Evolutionary conservation across 2,888 invertebrate genomes (phyloP).

Genomic region (Sminthurides aquaticus): DNA sequence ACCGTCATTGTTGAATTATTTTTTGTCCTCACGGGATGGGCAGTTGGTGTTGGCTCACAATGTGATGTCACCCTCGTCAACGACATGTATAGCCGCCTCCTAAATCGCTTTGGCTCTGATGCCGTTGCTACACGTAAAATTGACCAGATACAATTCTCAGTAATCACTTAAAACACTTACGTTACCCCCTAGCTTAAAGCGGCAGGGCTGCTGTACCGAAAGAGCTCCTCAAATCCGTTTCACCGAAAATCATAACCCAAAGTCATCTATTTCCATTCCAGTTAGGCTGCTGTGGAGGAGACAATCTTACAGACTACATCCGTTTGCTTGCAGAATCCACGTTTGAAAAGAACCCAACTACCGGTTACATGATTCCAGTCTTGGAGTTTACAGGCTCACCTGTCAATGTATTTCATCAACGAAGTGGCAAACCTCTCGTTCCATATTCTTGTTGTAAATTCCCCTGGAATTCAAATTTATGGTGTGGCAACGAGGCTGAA

Average conservation of each 20-base stretch:
- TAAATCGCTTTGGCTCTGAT: background rate
- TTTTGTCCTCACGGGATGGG: background rate
- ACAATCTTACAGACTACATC: slow-evolving; percentile 9
- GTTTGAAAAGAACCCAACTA: too few species aligned
- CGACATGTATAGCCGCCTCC: background rate
- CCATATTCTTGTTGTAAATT: slow-evolving; percentile 15
- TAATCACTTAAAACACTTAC: too few species aligned
- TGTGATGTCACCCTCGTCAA: background rate
- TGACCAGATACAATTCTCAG: slow-evolving; percentile 6
- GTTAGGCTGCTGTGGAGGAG: slow-evolving; percentile 13
- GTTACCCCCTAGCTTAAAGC: too few species aligned
- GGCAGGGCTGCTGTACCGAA: too few species aligned
- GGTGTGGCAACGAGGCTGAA: slow-evolving; percentile 11
- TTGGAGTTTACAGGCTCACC: too few species aligned
- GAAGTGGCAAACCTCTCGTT: background rate
- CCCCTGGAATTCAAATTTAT: slow-evolving; percentile 14
- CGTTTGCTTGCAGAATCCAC: too few species aligned
- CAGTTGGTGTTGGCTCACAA: background rate
- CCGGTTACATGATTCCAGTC: too few species aligned
- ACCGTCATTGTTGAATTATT: slow-evolving; percentile 4
- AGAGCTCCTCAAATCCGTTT: too few species aligned
- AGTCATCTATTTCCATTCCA: too few species aligned
- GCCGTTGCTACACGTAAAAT: background rate
- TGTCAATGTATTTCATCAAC: too few species aligned
- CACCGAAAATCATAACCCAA: too few species aligned